Evolutionary conservation across 2,888 invertebrate genomes (phyloP), one percentile per base, ranked within the genome.

Genomic region (Drosophila prostipennis): DNA sequence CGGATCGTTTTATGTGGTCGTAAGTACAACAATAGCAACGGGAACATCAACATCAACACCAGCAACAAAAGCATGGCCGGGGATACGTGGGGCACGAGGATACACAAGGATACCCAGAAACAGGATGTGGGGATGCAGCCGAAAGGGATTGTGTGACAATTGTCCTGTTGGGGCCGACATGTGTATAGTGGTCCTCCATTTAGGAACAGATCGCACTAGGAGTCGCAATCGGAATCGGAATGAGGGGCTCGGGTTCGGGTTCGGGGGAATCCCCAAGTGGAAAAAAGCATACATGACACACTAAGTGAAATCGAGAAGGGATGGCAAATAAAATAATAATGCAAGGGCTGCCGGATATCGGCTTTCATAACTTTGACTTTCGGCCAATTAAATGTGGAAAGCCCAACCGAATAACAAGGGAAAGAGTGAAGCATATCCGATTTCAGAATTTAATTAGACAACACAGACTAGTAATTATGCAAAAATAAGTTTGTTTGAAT

Each of bases 1-100:
- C 95, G 79, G 94, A 95, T 61, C 94, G 94, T 75, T 96, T 96
- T 89, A 94, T 94, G 81, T 96, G 96, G 96, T 95, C 95, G 96
- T 96, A 93, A 94, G 95, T 94, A 89, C 72, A 75, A 56, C 37
- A 57, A 52, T 39, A 39, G 48, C 36, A 49, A 53, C 42, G 29
- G 46, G 14, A 59, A 45, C 61, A 70, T 54, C 63, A 60, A 42
- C 59, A 60, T 43, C 40, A 54, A 60, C 36, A 63, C 37, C 29
- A 53, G 14, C 23, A 40, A 56, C 14, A 32, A 48, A 34, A 16
- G 29, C 46, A 13, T 6, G 39, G 14, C 19, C 19, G 19, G 19
- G 19, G 19, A 19, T 19, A 19, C 19, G 19, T 19, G 19, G 19
- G 19, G 2, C 8, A 39, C 16, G 13, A 0, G 19, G 49, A 23